Conservation (phyloP, 2,888 invertebrate species). For the Habroteleia sp. region DNA sequence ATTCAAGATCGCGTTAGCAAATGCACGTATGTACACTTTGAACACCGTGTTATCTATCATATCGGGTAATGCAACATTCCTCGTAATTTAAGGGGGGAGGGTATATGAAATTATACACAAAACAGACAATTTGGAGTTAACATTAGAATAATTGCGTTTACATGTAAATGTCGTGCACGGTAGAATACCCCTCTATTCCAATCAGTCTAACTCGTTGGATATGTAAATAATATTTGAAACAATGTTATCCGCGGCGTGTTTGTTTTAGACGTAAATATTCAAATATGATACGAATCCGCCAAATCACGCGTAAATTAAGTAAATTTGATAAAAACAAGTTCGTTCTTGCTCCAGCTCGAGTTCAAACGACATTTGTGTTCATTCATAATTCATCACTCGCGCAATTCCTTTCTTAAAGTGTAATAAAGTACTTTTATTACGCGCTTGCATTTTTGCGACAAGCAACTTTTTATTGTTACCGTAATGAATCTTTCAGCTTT, state of each 20-base stretch:
- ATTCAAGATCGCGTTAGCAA: conserved; percentile 13
- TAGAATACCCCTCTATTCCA: conserved; percentile 12
- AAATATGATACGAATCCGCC: not conserved
- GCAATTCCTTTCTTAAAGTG: conserved; percentile 3
- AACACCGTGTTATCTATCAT: conserved; percentile 13
- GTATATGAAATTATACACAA: conserved; percentile 32
- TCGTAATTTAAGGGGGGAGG: conserved; percentile 4
- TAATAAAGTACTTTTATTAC: conserved; percentile 18
- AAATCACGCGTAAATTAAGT: not conserved
- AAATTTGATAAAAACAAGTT: not conserved
- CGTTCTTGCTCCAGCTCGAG: no score
- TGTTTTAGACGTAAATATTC: conserved; percentile 22
- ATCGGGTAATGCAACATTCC: conserved; percentile 22
- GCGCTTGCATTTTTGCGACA: conserved; percentile 11
- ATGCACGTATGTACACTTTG: conserved; percentile 21
- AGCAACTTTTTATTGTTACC: conserved; percentile 30
- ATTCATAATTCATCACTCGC: conserved; percentile 11
- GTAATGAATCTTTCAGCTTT: conserved; percentile 42
- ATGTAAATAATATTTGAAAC: conserved; percentile 38
- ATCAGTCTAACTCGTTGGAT: conserved; percentile 27
- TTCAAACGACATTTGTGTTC: conserved; percentile 1
- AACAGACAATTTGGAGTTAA: conserved; percentile 29
- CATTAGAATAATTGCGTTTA: conserved; percentile 43
- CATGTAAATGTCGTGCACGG: conserved; percentile 31
- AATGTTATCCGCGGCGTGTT: conserved; percentile 19